Evolutionary conservation across 2,888 invertebrate species (phyloP), one percentile per base, ranked within the genome.

Genomic region (Ectobius pallidus): DNA sequence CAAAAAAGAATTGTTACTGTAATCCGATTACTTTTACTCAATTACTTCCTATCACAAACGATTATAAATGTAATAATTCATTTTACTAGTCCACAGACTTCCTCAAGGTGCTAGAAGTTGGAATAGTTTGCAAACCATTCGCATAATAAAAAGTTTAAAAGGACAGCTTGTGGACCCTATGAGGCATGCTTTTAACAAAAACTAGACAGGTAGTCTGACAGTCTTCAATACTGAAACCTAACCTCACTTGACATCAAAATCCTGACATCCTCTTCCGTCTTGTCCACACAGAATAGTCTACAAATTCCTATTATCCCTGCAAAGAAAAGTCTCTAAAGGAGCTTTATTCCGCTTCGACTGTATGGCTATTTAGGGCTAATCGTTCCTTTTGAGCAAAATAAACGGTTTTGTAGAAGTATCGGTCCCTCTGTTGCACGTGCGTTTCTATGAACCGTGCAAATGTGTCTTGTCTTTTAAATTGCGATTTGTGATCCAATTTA

Each of bases 281-380:
- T 32, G 58, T 42, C 44, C 25, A 44, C n/a, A 61, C 11, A 44
- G 65, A 18, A n/a, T 39, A 61, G 30, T 20, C 7, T 61, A 27
- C 20, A 25, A 44, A 44, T 65, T 25, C 20, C 39, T 39, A 39
- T 65, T 65, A 39, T 44, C 20, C 18, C 18, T 16, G 44, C 20
- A 4, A 1, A 65, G 42, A 65, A 65, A 30, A 9, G 42, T 27
- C 18, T 25, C 25, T 20, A 62, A 62, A 62, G n/a, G 30, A 32
- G 39, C 14, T 16, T 58, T 58, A 58, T 71, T 71, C 71, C 65
- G 65, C 34, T 49, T 32, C 49, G 46, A 7, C 39, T 30, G 65
- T 34, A 71, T 42, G 71, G 71, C 71, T 52, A 71, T 71, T 71
- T 71, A 71, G 52, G 71, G 71, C 71, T 71, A 71, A 71, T 71